Evolutionary conservation across 1,140 invertebrate species (phyloP).

Genomic region (Penaeus japonicus): DNA sequence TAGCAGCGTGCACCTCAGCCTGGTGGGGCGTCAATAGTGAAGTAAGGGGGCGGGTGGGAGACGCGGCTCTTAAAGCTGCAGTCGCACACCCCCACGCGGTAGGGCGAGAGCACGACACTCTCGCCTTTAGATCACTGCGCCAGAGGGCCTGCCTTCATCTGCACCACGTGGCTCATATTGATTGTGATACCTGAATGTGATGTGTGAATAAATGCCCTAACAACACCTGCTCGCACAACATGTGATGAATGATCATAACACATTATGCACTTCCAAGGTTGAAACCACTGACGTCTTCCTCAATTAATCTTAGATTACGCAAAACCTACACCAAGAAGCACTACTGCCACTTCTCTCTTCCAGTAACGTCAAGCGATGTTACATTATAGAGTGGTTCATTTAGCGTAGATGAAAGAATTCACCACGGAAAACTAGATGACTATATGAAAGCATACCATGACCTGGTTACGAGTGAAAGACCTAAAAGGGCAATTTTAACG

Average conservation of each 20-base stretch:
- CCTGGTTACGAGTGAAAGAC: no score
- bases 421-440: neutral
- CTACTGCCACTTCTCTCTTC: constrained; percentile 43
- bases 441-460: neutral
- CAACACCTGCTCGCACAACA: constrained; percentile 47
- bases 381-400: neutral
- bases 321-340: constrained; percentile 14
- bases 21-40: constrained; percentile 56
- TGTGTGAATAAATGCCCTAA: constrained; percentile 53
- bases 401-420: neutral
- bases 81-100: constrained; percentile 50
- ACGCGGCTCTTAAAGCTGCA: constrained; percentile 52
- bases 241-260: constrained; percentile 28
- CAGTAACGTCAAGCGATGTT: constrained; percentile 20
- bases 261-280: constrained; percentile 33
- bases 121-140: constrained; percentile 15
- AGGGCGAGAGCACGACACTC: constrained; percentile 32
- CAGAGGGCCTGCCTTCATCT: constrained; percentile 22
- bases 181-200: constrained; percentile 56
- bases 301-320: constrained; percentile 36
- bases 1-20: constrained; percentile 52
- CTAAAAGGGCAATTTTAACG: no score
- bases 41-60: constrained; percentile 52
- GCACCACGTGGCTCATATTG: constrained; percentile 50
- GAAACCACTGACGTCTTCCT: constrained; percentile 44